Conservation (phyloP, 2,797 vertebrate genomes). For the Eurystomus glaucurus region DNA sequence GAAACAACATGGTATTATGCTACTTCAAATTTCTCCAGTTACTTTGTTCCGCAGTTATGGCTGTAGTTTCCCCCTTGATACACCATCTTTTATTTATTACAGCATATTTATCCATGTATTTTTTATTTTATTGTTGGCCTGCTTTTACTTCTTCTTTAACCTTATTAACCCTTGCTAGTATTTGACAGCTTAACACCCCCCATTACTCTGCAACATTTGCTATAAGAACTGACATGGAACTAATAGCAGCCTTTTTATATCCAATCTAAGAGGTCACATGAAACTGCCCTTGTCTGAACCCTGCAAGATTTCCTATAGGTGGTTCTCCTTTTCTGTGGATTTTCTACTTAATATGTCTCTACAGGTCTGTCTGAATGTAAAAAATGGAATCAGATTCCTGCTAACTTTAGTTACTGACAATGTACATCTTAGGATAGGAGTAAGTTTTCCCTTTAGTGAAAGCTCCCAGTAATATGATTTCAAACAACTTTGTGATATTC, state of each 20-base stretch:
- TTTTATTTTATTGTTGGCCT: constrained; percentile 81
- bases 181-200: constrained; percentile 88
- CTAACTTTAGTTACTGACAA: constrained; percentile 78
- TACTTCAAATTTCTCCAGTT: constrained; percentile 32
- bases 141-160: constrained; percentile 87
- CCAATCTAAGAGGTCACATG: constrained; percentile 84
- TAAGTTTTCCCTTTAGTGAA: constrained; percentile 75
- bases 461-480: constrained; percentile 60
- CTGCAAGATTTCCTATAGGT: constrained; percentile 82
- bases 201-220: constrained; percentile 83
- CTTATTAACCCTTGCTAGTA: constrained; percentile 89
- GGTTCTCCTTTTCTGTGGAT: constrained; percentile 76
- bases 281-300: constrained; percentile 84
- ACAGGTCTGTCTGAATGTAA: constrained; percentile 79
- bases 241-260: constrained; percentile 87
- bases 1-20: neutral
- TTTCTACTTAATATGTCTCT: constrained; percentile 81
- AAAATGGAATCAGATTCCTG: constrained; percentile 79
- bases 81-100: constrained; percentile 83
- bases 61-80: constrained; percentile 68
- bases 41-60: constrained; percentile 63
- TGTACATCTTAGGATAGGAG: constrained; percentile 60
- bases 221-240: constrained; percentile 86
- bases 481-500: constrained; percentile 78
- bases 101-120: constrained; percentile 75